These are phyloP conservation scores for Leucosticte australis DNA, from an alignment of 2,113 vertebrate genomes.

Conservation along the genomic window DNA sequence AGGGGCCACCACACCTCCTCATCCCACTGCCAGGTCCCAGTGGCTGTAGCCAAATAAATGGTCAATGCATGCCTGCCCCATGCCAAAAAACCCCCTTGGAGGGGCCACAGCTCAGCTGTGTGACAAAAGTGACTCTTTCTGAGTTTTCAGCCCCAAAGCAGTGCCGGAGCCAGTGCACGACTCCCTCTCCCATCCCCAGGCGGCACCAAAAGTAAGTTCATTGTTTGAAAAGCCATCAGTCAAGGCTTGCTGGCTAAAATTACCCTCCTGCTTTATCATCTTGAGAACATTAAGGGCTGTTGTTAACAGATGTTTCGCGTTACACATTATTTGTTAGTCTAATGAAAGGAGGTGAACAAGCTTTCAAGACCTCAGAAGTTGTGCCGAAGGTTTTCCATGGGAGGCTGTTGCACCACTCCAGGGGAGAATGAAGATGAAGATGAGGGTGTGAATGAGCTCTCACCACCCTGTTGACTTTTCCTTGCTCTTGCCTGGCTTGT, in stretches of 20 bases:
- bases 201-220: slow-evolving; percentile 23
- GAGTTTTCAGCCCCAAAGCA: background rate
- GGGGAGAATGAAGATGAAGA: background rate
- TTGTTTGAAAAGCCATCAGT: slow-evolving; percentile 58
- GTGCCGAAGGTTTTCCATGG: slow-evolving; percentile 53
- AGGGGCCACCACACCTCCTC: background rate
- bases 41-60: background rate
- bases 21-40: background rate
- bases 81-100: background rate
- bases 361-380: slow-evolving; percentile 74
- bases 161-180: background rate
- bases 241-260: slow-evolving; percentile 66
- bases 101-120: rapidly evolving
- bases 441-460: background rate
- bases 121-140: background rate
- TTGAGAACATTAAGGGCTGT: slow-evolving; percentile 76
- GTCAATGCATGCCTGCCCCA: background rate
- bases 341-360: slow-evolving; percentile 79
- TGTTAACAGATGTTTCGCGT: slow-evolving; percentile 77
- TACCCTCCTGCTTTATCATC: slow-evolving; percentile 69
- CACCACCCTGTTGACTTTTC: background rate
- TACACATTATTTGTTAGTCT: slow-evolving; percentile 82
- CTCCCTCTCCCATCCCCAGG: slow-evolving; percentile 4
- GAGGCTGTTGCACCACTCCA: slow-evolving; percentile 21
- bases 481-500: background rate